Base-by-base conservation (phyloP, 2,113 vertebrate species). In the Eptesicus fuscus region DNA sequence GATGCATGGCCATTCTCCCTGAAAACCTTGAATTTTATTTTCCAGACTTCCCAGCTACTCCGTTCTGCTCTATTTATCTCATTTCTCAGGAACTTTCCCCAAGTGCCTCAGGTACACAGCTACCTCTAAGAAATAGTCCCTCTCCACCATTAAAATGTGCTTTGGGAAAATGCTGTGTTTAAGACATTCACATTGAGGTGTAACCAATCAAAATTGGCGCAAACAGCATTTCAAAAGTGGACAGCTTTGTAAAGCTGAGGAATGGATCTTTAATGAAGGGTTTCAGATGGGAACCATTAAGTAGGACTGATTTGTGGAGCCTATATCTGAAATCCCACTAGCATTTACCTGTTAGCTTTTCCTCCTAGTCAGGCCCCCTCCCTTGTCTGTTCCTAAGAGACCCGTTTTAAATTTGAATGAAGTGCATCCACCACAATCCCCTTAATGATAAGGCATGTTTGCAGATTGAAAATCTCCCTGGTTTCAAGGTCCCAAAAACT, bases 51-150 rank as follows among this genome's bases (percentile, higher is more conserved):
- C 40, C 12, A 47, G 11, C 40, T 61, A 83, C 44, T 90, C 1
- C 7, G 78, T 87, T 74, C 90, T 88, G 82, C 94, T 94, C 90
- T 93, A 35, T 53, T 93, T 92, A 22, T 51, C 86, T 90, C 25
- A n/a, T 69, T 83, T 94, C 86, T 44, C 2, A 65, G 92, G 86
- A 88, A 78, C n/a, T 23, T 83, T 78, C 7, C 51, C 69, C 74
- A 77, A 86, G 85, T 71, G 63, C 61, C 73, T 83, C 23, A 79
- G 42, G n/a, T 59, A 69, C 2, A 56, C 17, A 83, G 77, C 53
- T 87, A 69, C 80, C 82, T 80, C 4, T 69, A 70, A 91, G 71
- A 91, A 91, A 93, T 3, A n/a, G 71, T 96, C 87, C 77, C 90
- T 93, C 28, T 93, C 32, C 40, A 76, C 90, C 83, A 70, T 53